These are phyloP conservation scores for Temnothorax curvispinosus DNA, from an alignment of 1,140 invertebrate species.

Conservation along the genomic window DNA sequence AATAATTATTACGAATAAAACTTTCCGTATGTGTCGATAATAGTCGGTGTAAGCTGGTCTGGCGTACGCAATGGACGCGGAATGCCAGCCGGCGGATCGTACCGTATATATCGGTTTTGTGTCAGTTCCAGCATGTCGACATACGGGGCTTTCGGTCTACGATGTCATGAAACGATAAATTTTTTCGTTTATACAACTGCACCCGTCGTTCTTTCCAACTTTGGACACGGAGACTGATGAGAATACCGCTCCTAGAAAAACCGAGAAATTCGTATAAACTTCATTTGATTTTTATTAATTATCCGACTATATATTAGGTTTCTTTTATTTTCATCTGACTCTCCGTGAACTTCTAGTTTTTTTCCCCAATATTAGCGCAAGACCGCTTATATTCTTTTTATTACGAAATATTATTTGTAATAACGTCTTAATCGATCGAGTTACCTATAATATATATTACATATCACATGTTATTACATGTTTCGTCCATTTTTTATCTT, in stretches of 20 bases:
- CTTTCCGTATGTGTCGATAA: constrained; percentile 9
- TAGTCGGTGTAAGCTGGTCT: constrained; percentile 8
- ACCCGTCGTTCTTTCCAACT: constrained; percentile 30
- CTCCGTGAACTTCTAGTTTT: background rate
- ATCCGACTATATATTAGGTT: background rate
- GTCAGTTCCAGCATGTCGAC: constrained; percentile 64
- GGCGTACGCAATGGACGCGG: background rate
- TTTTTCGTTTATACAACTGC: constrained; percentile 54
- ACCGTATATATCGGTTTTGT: constrained; percentile 62
- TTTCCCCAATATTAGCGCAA: background rate
- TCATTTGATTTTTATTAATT: constrained; percentile 13
- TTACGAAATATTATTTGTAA: background rate
- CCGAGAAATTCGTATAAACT: constrained; percentile 18
- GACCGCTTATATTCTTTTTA: background rate
- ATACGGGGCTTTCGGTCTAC: constrained; percentile 55
- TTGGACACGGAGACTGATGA: background rate
- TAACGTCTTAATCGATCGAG: background rate
- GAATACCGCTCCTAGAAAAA: background rate
- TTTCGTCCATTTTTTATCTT: constrained; percentile 6
- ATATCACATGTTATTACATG: too few relatives aligned
- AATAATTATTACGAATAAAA: constrained; percentile 42
- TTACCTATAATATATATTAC: background rate
- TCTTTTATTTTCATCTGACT: background rate
- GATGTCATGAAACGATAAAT: constrained; percentile 64
- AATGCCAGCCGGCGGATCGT: constrained; percentile 22